These are phyloP conservation scores for Chloroceryle amazona DNA, from an alignment of 2,797 vertebrate species.

Conservation along the genomic window DNA sequence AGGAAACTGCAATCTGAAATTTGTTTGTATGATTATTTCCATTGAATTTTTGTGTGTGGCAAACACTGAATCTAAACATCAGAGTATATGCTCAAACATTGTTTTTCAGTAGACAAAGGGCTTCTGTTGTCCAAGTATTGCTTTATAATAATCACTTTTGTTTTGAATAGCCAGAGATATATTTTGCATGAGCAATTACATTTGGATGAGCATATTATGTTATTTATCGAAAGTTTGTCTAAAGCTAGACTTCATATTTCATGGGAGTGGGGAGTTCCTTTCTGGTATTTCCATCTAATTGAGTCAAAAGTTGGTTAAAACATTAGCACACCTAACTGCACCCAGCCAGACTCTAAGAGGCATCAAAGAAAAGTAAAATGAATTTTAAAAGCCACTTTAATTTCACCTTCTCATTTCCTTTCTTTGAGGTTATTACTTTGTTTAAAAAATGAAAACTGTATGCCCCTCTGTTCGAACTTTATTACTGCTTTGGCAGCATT, in stretches of 20 bases:
- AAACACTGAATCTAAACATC: neutral
- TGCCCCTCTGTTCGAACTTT: neutral
- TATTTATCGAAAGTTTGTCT: neutral
- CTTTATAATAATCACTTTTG: neutral
- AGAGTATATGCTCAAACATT: neutral
- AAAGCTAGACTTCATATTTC: neutral
- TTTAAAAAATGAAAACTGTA: conserved; percentile 34
- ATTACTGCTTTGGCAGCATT: conserved; percentile 3
- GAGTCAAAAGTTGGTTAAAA: neutral
- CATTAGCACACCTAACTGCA: neutral
- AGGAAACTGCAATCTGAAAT: neutral
- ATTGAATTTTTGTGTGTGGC: neutral
- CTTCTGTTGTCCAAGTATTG: neutral
- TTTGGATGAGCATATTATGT: neutral
- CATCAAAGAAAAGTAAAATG: neutral
- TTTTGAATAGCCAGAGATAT: neutral
- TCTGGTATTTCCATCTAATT: neutral
- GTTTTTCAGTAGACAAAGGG: neutral
- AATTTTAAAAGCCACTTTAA: conserved; percentile 5
- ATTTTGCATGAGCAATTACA: neutral
- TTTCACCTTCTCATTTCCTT: conserved; percentile 1
- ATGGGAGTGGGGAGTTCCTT: neutral
- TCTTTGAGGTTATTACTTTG: conserved; percentile 18
- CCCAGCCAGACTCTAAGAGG: neutral
- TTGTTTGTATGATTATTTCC: neutral